phyloP scores from a whole-genome alignment of 1,140 invertebrate genomes.

The Listronotus bonariensis region DNA sequence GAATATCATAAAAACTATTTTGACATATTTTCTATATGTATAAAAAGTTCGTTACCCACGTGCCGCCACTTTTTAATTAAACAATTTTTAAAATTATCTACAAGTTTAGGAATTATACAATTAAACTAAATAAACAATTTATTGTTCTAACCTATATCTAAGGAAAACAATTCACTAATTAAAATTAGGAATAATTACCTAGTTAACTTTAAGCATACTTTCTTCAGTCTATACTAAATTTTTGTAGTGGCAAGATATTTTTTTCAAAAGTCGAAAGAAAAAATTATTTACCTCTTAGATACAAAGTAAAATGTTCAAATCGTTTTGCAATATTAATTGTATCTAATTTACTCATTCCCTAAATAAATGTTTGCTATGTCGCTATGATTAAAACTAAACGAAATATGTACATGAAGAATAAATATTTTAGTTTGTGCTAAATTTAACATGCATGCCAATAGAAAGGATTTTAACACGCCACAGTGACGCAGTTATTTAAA shows the following conservation, averaged over 20 bases:
- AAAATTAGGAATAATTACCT: neutral
- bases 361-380: constrained; percentile 12
- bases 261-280: neutral
- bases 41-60: too few relatives aligned
- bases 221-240: constrained; percentile 5
- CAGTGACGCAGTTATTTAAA: neutral
- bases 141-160: neutral
- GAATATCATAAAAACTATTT: too few relatives aligned
- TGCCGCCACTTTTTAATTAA: too few relatives aligned
- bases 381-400: constrained; percentile 4
- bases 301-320: neutral
- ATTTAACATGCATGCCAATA: constrained; percentile 3
- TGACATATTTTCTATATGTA: too few relatives aligned
- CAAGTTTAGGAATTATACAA: too few relatives aligned
- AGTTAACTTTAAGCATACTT: constrained; percentile 5
- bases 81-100: too few relatives aligned
- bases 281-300: neutral
- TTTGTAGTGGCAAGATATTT: neutral
- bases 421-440: constrained; percentile 10
- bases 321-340: constrained; percentile 8
- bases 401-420: constrained; percentile 13
- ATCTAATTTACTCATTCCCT: constrained; percentile 4
- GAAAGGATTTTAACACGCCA: neutral
- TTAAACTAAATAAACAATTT: too few relatives aligned
- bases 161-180: constrained; percentile 3